phyloP scores from a whole-genome alignment of 2,888 invertebrate species.

The Stratiomys singularior region DNA sequence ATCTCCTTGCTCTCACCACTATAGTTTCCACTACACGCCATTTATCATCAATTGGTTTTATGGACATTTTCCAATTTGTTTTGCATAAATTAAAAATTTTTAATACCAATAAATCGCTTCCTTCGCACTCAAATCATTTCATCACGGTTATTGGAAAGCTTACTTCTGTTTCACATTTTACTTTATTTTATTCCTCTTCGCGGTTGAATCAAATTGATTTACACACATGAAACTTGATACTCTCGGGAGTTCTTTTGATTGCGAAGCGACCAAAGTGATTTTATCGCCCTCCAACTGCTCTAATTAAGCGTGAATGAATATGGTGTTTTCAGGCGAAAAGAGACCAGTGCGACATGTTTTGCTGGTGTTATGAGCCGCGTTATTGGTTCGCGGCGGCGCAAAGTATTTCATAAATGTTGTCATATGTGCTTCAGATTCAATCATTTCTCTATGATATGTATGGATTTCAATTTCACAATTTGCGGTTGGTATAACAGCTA shows the following conservation, averaged over 20 bases:
- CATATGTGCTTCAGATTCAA: neutral
- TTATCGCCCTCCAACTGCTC: constrained; percentile 17
- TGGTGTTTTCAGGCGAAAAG: neutral
- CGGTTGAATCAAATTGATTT: constrained; percentile 7
- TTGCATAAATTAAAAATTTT: constrained; percentile 19
- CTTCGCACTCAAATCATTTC: neutral
- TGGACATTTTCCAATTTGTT: constrained; percentile 18
- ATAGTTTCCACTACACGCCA: no score
- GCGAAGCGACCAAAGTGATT: constrained; percentile 11
- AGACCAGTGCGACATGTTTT: neutral
- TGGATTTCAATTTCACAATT: neutral
- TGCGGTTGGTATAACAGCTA: neutral
- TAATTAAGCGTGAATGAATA: constrained; percentile 40
- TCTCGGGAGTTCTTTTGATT: neutral
- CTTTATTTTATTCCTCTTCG: neutral
- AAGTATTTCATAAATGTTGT: neutral
- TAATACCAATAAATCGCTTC: constrained; percentile 2
- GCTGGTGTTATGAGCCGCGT: neutral
- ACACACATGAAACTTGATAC: constrained; percentile 26
- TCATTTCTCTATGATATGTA: neutral
- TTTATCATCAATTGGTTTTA: no score
- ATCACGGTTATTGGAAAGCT: neutral
- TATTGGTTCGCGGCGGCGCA: neutral
- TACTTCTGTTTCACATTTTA: constrained; percentile 23
- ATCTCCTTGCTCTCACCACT: no score